A percentile compares a stretch with the other conserved stretches of the same genome.
Evolutionary conservation across 1,140 invertebrate species (phyloP).

Genomic region (Pseudomyrmex cubaensis): DNA sequence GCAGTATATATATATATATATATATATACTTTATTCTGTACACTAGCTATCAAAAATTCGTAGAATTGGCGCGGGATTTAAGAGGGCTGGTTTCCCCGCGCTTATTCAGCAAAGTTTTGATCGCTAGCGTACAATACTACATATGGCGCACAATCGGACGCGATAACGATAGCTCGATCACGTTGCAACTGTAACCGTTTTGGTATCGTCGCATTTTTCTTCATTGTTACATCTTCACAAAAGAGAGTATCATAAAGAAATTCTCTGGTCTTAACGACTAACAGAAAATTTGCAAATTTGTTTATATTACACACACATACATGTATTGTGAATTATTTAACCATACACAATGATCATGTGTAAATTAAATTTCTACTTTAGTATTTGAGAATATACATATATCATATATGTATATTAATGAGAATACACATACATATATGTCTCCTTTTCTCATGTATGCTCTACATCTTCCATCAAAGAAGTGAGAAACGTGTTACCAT

Average conservation of each 20-base stretch:
- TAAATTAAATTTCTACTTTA: too few relatives aligned
- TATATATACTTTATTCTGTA: neutral
- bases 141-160: slow-evolving; percentile 29
- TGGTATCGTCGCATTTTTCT: neutral
- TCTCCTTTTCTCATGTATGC: slow-evolving; percentile 16
- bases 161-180: slow-evolving; percentile 52
- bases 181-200: slow-evolving; percentile 43
- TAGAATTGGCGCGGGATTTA: too few relatives aligned
- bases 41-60: too few relatives aligned
- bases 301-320: too few relatives aligned
- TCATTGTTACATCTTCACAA: neutral
- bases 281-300: neutral
- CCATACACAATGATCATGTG: too few relatives aligned
- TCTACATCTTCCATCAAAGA: slow-evolving; percentile 88
- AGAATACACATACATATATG: neutral
- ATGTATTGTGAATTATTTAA: too few relatives aligned
- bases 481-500: slow-evolving; percentile 94
- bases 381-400: too few relatives aligned
- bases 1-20: too few relatives aligned
- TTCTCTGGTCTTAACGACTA: neutral
- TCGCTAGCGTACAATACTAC: slow-evolving; percentile 16
- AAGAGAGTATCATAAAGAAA: too few relatives aligned
- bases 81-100: too few relatives aligned
- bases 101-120: too few relatives aligned
- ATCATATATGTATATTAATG: too few relatives aligned